These are phyloP conservation scores for Luidia sarsii DNA, from an alignment of 53 echinoderm and acorn worm genomes.

Conservation along the genomic window DNA sequence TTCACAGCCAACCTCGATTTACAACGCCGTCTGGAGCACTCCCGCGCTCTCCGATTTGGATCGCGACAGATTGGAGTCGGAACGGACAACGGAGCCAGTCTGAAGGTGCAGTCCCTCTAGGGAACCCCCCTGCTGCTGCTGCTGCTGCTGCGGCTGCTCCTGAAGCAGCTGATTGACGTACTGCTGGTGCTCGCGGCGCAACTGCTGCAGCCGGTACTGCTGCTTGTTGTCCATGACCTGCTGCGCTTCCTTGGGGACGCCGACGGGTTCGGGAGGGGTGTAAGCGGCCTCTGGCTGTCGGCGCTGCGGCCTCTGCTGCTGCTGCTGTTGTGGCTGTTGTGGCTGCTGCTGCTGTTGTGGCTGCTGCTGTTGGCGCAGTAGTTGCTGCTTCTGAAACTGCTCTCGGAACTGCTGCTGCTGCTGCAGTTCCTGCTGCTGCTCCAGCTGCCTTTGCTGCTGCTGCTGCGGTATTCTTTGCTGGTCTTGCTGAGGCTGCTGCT, in stretches of 20 bases:
- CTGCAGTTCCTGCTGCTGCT: slow-evolving; percentile 23
- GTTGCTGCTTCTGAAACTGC: not conserved
- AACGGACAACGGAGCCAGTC: slow-evolving; percentile 4
- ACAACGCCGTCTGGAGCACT: slow-evolving; percentile 35
- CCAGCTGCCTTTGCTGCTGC: slow-evolving; percentile 19
- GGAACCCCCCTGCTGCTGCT: slow-evolving; percentile 7
- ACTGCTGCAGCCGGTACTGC: slow-evolving; percentile 50
- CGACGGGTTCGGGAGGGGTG: not conserved
- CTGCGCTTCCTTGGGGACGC: not conserved
- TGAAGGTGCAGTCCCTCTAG: not conserved
- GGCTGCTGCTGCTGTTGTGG: not conserved
- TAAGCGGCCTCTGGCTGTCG: too few species aligned
- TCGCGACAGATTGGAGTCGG: slow-evolving; percentile 17
- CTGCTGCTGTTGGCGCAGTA: not conserved
- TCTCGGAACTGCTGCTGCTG: not conserved
- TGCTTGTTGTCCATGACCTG: slow-evolving; percentile 15
- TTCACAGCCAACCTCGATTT: not conserved
- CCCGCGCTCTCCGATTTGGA: slow-evolving; percentile 24
- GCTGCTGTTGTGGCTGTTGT: not conserved
- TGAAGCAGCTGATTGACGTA: slow-evolving; percentile 27
- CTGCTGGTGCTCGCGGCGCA: slow-evolving; percentile 40
- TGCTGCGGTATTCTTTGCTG: slow-evolving; percentile 5
- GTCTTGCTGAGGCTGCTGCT: slow-evolving; percentile 18
- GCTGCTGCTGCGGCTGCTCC: slow-evolving; percentile 23
- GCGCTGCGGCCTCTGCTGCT: not conserved